phyloP scores from a whole-genome alignment of 2,113 vertebrate species.

The Hypocryptadius cinnamomeus region DNA sequence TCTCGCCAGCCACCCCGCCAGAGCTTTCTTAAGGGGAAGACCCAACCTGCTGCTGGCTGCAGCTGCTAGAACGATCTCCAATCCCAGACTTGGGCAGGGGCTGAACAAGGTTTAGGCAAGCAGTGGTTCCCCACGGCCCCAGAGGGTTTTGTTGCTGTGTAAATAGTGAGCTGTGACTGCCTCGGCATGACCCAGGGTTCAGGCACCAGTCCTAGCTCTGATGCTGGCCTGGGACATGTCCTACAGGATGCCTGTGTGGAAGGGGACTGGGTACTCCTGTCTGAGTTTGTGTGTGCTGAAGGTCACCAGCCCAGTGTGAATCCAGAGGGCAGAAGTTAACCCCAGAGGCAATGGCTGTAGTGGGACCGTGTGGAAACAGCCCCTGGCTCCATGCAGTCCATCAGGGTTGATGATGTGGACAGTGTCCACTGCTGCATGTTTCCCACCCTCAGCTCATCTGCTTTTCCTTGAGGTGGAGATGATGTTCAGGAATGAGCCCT shows the following conservation, averaged over 20 bases:
- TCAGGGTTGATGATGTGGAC: neutral
- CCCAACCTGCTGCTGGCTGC: neutral
- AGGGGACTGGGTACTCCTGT: accelerated
- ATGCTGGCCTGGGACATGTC: neutral
- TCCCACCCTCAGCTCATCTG: accelerated
- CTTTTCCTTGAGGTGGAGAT: neutral
- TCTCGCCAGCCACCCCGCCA: neutral
- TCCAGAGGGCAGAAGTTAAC: neutral
- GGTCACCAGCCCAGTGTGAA: neutral
- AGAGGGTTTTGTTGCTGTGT: neutral
- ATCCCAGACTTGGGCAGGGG: neutral
- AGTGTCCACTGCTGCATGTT: neutral
- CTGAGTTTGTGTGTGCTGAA: accelerated
- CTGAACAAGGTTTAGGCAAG: neutral
- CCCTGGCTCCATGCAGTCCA: neutral
- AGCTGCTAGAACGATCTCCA: neutral
- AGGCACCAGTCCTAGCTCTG: neutral
- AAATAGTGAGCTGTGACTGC: neutral
- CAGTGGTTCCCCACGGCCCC: neutral
- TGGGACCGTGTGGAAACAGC: neutral
- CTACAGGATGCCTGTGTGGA: neutral
- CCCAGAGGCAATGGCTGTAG: neutral
- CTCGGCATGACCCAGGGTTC: accelerated
- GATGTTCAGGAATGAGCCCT: neutral
- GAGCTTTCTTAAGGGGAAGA: neutral